Evolutionary conservation across 2,113 vertebrate genomes (phyloP), one percentile per base, ranked within the genome.

Genomic region (Gallinago jamesoni): DNA sequence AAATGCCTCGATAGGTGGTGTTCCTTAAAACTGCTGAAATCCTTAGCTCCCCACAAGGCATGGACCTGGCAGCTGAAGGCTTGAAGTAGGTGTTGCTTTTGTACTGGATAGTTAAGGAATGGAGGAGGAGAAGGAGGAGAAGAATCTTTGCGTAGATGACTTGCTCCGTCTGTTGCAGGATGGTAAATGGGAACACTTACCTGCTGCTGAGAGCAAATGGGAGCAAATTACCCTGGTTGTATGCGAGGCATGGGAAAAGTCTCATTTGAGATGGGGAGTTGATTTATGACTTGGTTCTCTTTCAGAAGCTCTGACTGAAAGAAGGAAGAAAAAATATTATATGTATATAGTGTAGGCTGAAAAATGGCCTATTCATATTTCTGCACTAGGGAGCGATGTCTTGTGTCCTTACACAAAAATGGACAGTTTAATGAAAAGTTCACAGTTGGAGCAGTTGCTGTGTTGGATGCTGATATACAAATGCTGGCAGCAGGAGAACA

Each of bases 381-480:
- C 69, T 1, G 2, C 31, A 45, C 1, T 0, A 17, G 25, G 52
- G 24, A 84, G 28, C 0, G 0, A n/a, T 67, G 31, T 59, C 37
- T 74, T 73, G 12, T 18, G n/a, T 76, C 20, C 50, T 52, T 52
- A 9, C 74, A 50, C 31, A 74, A 47, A 78, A 93, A 33, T 3
- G 15, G 15, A 10, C 21, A 52, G 27, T 35, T 87, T 27, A 56
- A 56, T 23, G 21, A n/a, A 4, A 43, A 73, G 63, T 22, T 79
- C 7, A 2, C 60, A 30, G 17, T 48, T 16, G 33, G 20, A 56
- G 53, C 70, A 57, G 48, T 59, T 89, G 53, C 43, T 91, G 5
- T 4, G 1, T 75, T 3, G 0, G 6, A 12, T 81, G 55, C 59
- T 28, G 12, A 1, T 22, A 2, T 6, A 7, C 12, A 72, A 59